Evolutionary conservation across 1,140 invertebrate species (phyloP), one percentile per base, ranked within the genome.

Genomic region (Cydia splendana): DNA sequence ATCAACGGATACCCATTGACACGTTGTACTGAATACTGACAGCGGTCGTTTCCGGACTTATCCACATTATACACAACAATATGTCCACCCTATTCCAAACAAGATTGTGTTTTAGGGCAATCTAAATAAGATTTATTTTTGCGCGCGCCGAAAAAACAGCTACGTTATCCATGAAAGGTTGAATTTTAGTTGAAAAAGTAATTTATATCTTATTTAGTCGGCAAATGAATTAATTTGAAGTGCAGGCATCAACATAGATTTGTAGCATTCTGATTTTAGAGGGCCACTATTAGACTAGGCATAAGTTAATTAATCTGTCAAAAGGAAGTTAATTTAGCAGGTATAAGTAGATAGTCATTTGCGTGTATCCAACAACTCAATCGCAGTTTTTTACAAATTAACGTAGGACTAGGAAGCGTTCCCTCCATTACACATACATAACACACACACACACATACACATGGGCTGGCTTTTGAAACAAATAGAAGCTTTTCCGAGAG

Each of bases 291-390:
- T 79, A 82, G 80, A 80, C 79, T 86, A 80, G 83, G 82, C 86
- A 85, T 82, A 85, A 82, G 81, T 88, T 88, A 88, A 88, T 88
- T 88, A 88, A 88, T 86, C 85, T 87, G 85, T 85, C 87, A 88
- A 88, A 85, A 80, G 81, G 81, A 38, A 78, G 38, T 69, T 75
- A 57, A 24, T 77, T 62, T 24, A 12, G 57, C n/a, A 24, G 57
- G 18, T 62, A 3, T 62, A 10, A 1, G 15, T 62, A 20, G 18
- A 10, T 18, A 1, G 5, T 12, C 57, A 62, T 20, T 62, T 20
- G 18, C 57, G 57, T 1, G 6, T 4, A 20, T 20, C 7, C 57
- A 24, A 38, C 6, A 38, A 7, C 4, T 38, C 34, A 7, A 38
- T 7, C 1, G 7, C 6, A 38, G 34, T 38, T 7, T 38, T 38